phyloP scores from a whole-genome alignment of 2,113 vertebrate genomes.

The Datnioides undecimradiatus region DNA sequence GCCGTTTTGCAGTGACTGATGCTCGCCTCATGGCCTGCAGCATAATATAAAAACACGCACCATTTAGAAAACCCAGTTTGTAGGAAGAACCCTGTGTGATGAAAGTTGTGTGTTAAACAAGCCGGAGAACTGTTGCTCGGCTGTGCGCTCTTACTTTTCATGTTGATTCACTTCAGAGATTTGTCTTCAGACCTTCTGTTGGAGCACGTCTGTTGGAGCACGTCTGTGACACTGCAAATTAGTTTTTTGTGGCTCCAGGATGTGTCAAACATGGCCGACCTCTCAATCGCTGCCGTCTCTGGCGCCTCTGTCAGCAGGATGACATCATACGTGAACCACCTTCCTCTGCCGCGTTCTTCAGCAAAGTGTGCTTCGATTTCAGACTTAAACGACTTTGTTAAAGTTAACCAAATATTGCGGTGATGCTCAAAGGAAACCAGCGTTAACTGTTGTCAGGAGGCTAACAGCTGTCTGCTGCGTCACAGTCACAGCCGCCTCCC shows the following conservation, averaged over 20 bases:
- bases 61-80: conserved; percentile 25
- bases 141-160: not conserved
- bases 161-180: not conserved
- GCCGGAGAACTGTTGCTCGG: not conserved
- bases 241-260: not conserved
- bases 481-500: too few species aligned
- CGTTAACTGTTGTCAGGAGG: too few species aligned
- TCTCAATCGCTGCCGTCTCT: not conserved
- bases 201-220: not conserved
- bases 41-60: conserved; percentile 8
- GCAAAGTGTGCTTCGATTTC: too few species aligned
- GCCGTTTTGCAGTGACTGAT: conserved; percentile 46
- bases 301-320: not conserved
- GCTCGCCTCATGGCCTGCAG: conserved; percentile 15
- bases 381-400: too few species aligned
- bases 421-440: too few species aligned
- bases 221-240: not conserved
- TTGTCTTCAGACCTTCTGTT: too few species aligned
- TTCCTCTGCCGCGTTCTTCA: too few species aligned
- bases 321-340: too few species aligned
- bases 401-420: too few species aligned
- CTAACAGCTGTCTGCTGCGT: too few species aligned
- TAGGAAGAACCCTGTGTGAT: conserved; percentile 32
- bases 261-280: not conserved
- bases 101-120: conserved; percentile 36